Evolutionary conservation across 2,888 invertebrate species (phyloP).

Genomic region (Cepaea hortensis): DNA sequence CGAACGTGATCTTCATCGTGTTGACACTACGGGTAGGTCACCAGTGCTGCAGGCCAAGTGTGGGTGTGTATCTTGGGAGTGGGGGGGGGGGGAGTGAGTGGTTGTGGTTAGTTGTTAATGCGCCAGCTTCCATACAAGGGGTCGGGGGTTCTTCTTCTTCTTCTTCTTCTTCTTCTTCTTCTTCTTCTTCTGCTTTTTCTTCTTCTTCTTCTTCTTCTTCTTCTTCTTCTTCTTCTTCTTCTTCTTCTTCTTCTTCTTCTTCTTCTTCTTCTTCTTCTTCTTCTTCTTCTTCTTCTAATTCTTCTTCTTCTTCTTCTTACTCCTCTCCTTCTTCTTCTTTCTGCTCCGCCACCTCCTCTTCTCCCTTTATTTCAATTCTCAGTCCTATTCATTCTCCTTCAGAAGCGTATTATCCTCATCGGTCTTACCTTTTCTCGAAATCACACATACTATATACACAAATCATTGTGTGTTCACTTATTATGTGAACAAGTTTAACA

Average conservation of each 20-base stretch:
- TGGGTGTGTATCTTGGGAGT: too few relatives aligned
- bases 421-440: too few relatives aligned
- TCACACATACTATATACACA: too few relatives aligned
- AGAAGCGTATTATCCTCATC: too few relatives aligned
- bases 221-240: neutral
- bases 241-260: neutral
- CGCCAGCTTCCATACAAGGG: too few relatives aligned
- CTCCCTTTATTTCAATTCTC: neutral
- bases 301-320: neutral
- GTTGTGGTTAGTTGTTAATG: too few relatives aligned
- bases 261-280: neutral
- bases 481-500: too few relatives aligned
- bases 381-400: neutral
- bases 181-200: neutral
- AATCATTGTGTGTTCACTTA: too few relatives aligned
- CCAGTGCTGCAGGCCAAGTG: too few relatives aligned
- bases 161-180: neutral
- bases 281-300: neutral
- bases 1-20: conserved; percentile 46
- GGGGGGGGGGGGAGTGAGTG: too few relatives aligned
- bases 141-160: neutral
- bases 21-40: conserved; percentile 41
- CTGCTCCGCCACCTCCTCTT: too few relatives aligned
- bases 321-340: neutral
- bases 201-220: too few relatives aligned